Conservation (phyloP, 2,797 vertebrate species). For the Tenualosa ilisha region DNA sequence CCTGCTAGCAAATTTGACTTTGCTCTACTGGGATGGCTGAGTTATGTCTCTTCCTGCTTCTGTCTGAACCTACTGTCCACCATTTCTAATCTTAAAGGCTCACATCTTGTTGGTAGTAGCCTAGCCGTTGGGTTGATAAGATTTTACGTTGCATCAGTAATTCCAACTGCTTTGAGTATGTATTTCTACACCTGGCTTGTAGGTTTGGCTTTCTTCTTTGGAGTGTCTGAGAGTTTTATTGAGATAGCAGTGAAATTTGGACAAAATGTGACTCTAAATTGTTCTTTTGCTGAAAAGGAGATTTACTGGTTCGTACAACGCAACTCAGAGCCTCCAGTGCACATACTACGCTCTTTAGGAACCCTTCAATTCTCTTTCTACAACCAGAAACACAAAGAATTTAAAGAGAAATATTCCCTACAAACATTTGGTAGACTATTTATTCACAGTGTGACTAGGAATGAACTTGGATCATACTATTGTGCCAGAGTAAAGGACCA, state of each 20-base stretch:
- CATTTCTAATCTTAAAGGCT: no score
- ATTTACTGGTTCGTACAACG: slow-evolving; percentile 14
- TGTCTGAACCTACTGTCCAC: no score
- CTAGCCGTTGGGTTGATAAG: no score
- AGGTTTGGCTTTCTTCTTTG: background rate
- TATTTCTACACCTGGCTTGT: background rate
- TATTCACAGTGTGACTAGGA: background rate
- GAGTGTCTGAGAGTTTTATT: background rate
- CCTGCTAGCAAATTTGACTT: no score
- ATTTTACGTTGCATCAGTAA: no score
- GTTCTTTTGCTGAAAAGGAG: rapidly evolving
- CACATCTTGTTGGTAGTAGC: no score
- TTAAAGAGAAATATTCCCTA: slow-evolving; percentile 11
- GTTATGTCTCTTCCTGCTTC: no score
- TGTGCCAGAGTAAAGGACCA: rapidly evolving
- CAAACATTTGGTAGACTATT: rapidly evolving
- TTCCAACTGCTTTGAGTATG: background rate
- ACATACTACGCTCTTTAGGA: background rate
- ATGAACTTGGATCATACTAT: slow-evolving; percentile 32
- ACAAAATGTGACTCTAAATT: slow-evolving; percentile 7
- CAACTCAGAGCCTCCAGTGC: background rate
- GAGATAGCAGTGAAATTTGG: background rate
- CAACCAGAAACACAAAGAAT: rapidly evolving
- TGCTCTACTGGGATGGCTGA: no score
- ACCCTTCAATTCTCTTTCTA: rapidly evolving